These are phyloP conservation scores for Phoenoteleia sp. DNA, from an alignment of 2,888 invertebrate genomes.

Conservation along the genomic window DNA sequence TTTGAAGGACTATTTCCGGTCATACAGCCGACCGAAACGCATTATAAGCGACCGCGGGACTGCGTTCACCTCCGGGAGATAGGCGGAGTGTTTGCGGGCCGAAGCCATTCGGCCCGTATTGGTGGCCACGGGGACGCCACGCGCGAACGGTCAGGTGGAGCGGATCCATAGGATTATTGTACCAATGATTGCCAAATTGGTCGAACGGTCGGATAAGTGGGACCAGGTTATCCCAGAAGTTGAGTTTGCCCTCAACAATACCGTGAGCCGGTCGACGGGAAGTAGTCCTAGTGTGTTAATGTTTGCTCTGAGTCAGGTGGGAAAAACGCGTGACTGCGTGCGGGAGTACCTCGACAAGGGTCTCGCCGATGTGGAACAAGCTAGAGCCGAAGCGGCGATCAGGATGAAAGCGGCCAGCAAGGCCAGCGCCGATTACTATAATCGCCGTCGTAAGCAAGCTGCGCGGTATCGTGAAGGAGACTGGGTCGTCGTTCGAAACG, in stretches of 20 bases:
- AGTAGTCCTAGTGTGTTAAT: conserved; percentile 76
- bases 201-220: conserved; percentile 53
- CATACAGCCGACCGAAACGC: neutral
- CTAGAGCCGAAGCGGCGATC: neutral
- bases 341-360: neutral
- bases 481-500: too few species aligned
- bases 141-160: neutral
- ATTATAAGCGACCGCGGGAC: neutral
- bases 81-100: neutral
- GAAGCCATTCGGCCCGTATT: neutral
- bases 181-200: conserved; percentile 75
- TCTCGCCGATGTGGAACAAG: neutral
- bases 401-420: neutral
- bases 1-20: neutral
- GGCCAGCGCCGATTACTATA: neutral
- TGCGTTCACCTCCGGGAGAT: neutral
- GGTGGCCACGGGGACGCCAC: neutral
- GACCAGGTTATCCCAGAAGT: conserved; percentile 42
- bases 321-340: neutral
- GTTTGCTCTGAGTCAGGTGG: conserved; percentile 77
- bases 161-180: neutral
- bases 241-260: conserved; percentile 65
- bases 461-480: too few species aligned
- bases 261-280: conserved; percentile 73
- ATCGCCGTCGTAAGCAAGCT: too few species aligned